Base-by-base conservation (phyloP, 2,113 vertebrate species). In the Copsychus sechellarum region DNA sequence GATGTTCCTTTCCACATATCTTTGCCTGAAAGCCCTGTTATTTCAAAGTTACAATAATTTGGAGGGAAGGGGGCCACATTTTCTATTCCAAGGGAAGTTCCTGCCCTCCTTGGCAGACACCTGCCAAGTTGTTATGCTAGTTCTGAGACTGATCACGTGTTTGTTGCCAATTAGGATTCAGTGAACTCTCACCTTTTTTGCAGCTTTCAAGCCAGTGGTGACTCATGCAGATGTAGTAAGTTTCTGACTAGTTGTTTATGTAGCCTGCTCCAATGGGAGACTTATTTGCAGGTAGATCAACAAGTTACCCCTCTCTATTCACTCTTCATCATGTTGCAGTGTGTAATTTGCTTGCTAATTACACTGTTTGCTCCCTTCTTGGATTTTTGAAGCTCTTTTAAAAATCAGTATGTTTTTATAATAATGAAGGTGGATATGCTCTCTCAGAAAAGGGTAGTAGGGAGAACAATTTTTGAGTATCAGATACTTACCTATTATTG, bases 271-370 rank as follows among this genome's bases (percentile, higher is more conserved):
- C 53, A 66, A 34, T 0, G 3, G 43, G 38, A 71, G 36, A 40
- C 23, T 25, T 76, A n/a, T 25, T 48, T 91, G 60, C 38, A 34
- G 48, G 54, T 9, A 81, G 51, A 62, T 76, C 84, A 26, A 5
- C 0, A 19, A 78, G 53, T 72, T 89, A 71, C 76, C 48, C 83
- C 61, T 85, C 43, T 26, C 40, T 80, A 25, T 40, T 87, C 78
- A 43, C 70, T 69, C 48, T 64, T 76, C n/a, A 64, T 88, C 57
- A 57, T 12, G n/a, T 79, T 72, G 51, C 1, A 7, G 34, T 42
- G 57, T 62, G 33, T 60, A 74, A 76, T 89, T 90, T 90, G 12
- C 73, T 83, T 62, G 36, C 53, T 96, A 76, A 93, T 94, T 78
- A 81, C 12, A 26, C 80, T 74, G 29, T 87, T 94, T 89, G 22